Evolutionary conservation across 2,797 vertebrate species (phyloP).

Genomic region (Anomalospiza imberbis): DNA sequence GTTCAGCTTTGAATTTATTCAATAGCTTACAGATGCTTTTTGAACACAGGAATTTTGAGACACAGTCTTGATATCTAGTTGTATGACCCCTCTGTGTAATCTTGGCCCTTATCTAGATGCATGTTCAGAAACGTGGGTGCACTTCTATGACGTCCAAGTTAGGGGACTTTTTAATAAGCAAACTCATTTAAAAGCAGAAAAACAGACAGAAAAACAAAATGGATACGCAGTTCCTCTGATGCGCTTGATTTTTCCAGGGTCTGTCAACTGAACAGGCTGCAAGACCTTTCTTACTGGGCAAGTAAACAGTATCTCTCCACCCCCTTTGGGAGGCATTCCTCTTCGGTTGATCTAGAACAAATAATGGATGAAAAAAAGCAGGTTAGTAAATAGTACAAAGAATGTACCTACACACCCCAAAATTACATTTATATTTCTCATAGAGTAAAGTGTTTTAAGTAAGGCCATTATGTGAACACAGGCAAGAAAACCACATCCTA

Average conservation of each 20-base stretch:
- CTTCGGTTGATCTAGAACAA: conserved; percentile 81
- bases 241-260: conserved; percentile 95
- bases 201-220: conserved; percentile 32
- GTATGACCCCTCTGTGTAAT: not conserved
- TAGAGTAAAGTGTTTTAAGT: not conserved
- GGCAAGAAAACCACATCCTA: not conserved
- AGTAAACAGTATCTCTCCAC: conserved; percentile 89
- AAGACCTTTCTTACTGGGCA: conserved; percentile 87
- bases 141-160: not conserved
- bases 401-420: not conserved
- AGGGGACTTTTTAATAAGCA: not conserved
- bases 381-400: not conserved
- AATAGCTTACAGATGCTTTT: not conserved
- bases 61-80: not conserved
- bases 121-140: rapidly evolving
- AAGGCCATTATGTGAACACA: not conserved
- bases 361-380: not conserved
- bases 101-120: not conserved
- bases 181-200: not conserved
- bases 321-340: conserved; percentile 93
- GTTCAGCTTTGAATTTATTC: not conserved
- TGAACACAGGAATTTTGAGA: not conserved
- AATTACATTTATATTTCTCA: not conserved
- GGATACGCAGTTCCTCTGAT: conserved; percentile 98
- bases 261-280: conserved; percentile 86